These are phyloP conservation scores for Ophioderma brevispina DNA, from an alignment of 35 echinoderm and acorn worm species.

Conservation along the genomic window DNA sequence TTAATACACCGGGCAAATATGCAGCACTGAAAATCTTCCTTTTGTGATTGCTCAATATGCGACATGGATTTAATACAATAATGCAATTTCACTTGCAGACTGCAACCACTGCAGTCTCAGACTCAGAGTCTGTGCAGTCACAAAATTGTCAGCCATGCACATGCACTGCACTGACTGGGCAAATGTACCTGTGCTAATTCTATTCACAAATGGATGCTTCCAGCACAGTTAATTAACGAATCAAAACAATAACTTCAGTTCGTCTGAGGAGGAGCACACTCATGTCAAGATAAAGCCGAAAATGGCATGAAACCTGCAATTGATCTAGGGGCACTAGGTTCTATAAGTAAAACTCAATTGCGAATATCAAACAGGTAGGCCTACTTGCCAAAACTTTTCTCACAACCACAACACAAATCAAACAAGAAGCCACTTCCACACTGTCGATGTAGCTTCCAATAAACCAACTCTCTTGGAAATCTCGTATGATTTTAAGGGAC, in stretches of 20 bases:
- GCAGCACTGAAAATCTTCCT: background rate
- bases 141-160: background rate
- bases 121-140: background rate
- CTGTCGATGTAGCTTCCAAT: too few relatives aligned
- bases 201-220: background rate
- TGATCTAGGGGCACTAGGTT: too few relatives aligned
- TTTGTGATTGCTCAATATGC: slow-evolving; percentile 5
- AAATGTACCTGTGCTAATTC: background rate
- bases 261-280: too few relatives aligned
- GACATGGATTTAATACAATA: background rate
- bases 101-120: background rate
- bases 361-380: background rate
- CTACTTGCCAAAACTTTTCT: background rate
- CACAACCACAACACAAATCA: too few relatives aligned
- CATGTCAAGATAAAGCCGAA: too few relatives aligned
- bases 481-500: background rate
- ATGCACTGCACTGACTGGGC: background rate
- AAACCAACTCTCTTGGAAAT: background rate
- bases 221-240: background rate
- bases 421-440: too few relatives aligned
- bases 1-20: background rate
- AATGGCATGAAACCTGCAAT: too few relatives aligned
- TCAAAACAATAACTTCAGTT: too few relatives aligned
- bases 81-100: background rate
- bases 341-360: background rate